Percentiles rank a stretch among this genome's conserved stretches.
phyloP scores from a whole-genome alignment of 1,140 invertebrate species.

The Dendrolimus kikuchii region DNA sequence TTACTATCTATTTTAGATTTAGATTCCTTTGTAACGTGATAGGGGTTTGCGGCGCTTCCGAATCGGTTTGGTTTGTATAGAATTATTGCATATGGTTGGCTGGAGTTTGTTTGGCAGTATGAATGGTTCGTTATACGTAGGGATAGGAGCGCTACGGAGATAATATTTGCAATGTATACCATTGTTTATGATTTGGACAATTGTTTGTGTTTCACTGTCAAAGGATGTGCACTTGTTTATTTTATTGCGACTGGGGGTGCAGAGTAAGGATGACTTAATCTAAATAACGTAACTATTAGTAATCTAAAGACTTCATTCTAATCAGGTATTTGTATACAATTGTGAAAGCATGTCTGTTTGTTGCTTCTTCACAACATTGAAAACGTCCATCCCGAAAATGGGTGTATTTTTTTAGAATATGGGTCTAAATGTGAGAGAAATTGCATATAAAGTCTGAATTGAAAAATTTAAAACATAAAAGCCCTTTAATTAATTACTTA shows the following conservation, averaged over 20 bases:
- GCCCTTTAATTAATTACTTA: no score
- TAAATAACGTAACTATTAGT: conserved; percentile 34
- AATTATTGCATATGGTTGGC: conserved; percentile 72
- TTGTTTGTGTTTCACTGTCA: conserved; percentile 67
- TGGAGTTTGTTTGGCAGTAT: conserved; percentile 68
- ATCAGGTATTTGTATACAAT: no score
- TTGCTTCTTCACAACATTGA: no score
- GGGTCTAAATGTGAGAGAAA: no score
- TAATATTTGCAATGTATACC: conserved; percentile 68
- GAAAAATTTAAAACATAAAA: no score
- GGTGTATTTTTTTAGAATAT: no score
- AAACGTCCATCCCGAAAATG: no score
- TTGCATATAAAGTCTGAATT: no score
- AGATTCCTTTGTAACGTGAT: conserved; percentile 53
- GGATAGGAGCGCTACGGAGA: conserved; percentile 54
- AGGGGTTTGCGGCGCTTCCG: conserved; percentile 36
- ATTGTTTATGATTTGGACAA: conserved; percentile 71
- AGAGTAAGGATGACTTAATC: conserved; percentile 19
- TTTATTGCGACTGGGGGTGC: conserved; percentile 31
- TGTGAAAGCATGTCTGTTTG: no score
- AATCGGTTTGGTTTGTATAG: conserved; percentile 30
- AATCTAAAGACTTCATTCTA: no score
- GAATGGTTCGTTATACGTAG: conserved; percentile 69
- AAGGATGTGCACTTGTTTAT: conserved; percentile 69
- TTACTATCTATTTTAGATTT: conserved; percentile 52